A percentile compares a stretch with the other conserved stretches of the same genome.
These are phyloP conservation scores for Neogale vison DNA, from an alignment of 2,113 vertebrate genomes.

Conservation along the genomic window DNA sequence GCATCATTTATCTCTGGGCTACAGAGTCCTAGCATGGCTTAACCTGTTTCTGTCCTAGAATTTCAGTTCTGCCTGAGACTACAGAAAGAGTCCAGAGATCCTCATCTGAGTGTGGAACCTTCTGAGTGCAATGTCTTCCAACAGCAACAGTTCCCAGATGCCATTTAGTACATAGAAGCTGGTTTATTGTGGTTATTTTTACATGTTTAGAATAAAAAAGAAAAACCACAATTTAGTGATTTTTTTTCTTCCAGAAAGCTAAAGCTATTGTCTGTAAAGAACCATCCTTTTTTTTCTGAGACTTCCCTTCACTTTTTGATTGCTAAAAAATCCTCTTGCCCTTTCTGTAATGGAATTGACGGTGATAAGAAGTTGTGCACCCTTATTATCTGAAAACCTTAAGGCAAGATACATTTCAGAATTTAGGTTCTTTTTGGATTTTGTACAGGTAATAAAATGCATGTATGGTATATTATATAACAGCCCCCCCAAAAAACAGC, in stretches of 20 bases:
- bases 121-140: neutral
- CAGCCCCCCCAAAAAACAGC: neutral
- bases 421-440: slow-evolving; percentile 2
- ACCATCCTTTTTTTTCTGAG: neutral
- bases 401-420: neutral
- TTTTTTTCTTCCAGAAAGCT: neutral
- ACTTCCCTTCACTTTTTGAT: neutral
- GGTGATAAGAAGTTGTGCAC: neutral
- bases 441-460: neutral
- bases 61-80: neutral
- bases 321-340: neutral
- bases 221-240: neutral
- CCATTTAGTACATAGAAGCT: neutral
- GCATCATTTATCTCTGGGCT: neutral
- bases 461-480: neutral
- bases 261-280: slow-evolving; percentile 2
- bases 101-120: neutral
- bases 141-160: neutral
- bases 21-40: neutral
- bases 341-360: slow-evolving; percentile 32
- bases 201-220: neutral
- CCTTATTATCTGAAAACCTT: slow-evolving; percentile 10
- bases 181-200: neutral
- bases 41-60: neutral
- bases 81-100: neutral